These are phyloP conservation scores for Nilaparvata lugens DNA, from an alignment of 1,140 invertebrate species.

Conservation along the genomic window DNA sequence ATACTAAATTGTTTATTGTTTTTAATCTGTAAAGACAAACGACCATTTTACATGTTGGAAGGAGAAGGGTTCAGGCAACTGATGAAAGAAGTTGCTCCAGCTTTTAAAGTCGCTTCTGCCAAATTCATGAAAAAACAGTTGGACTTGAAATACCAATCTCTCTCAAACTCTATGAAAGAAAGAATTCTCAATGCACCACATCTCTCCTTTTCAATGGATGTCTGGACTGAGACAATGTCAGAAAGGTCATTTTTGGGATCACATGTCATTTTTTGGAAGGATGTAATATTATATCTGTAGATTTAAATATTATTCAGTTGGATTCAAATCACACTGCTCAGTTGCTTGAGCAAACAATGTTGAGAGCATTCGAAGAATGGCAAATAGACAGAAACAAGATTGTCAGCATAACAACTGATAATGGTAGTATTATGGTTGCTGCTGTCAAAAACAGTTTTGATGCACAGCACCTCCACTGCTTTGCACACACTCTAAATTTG, in stretches of 20 bases:
- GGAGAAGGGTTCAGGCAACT: constrained; percentile 5
- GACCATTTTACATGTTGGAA: constrained; percentile 2
- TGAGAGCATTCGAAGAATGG: no score
- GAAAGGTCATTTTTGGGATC: constrained; percentile 8
- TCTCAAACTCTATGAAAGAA: background rate
- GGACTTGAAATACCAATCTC: background rate
- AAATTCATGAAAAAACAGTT: background rate
- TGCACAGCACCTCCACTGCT: no score
- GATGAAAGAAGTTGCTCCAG: constrained; percentile 3
- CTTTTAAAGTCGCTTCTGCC: no score
- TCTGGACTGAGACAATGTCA: constrained; percentile 10
- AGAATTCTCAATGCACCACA: background rate
- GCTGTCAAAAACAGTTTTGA: no score
- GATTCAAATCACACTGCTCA: constrained; percentile 4
- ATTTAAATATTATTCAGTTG: constrained; percentile 1
- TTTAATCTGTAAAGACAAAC: constrained; percentile 9
- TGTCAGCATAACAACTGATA: no score
- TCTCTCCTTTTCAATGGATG: constrained; percentile 4
- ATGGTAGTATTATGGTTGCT: no score
- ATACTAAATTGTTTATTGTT: background rate
- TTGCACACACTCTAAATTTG: no score
- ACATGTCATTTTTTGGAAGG: background rate
- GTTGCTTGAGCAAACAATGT: background rate
- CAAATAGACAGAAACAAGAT: no score
- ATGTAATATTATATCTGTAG: constrained; percentile 1